Conservation (phyloP, 2,113 vertebrate genomes). For the Aldabrachelys gigantea region DNA sequence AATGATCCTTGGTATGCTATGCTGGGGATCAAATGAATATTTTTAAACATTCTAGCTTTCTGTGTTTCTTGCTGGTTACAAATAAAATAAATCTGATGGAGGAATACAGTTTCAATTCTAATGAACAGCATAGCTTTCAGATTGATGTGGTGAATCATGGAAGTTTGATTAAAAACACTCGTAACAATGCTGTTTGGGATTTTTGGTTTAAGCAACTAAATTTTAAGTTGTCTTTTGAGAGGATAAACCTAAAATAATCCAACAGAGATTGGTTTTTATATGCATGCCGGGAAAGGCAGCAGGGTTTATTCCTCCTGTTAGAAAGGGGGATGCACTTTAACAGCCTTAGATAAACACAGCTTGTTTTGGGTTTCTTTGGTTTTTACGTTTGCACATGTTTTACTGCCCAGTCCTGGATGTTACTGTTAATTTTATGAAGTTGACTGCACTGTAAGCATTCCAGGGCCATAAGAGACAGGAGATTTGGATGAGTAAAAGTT, state of each 20-base stretch:
- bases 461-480: neutral
- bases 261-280: neutral
- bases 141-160: neutral
- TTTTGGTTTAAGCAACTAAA: neutral
- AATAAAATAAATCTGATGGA: neutral
- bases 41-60: neutral
- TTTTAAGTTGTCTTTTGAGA: neutral
- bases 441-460: fast-evolving
- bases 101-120: fast-evolving
- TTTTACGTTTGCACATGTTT: neutral
- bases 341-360: neutral
- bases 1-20: neutral
- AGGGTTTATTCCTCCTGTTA: fast-evolving
- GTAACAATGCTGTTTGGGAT: neutral
- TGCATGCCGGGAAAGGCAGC: fast-evolving
- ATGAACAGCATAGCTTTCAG: neutral
- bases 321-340: fast-evolving
- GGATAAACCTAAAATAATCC: fast-evolving
- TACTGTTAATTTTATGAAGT: neutral
- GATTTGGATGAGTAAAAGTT: neutral
- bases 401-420: neutral
- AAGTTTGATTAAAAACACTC: neutral
- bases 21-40: neutral
- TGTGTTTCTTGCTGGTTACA: neutral
- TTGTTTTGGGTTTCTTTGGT: fast-evolving